Evolutionary conservation across 1,140 invertebrate species (phyloP).

Genomic region (Tetramorium alpestre): DNA sequence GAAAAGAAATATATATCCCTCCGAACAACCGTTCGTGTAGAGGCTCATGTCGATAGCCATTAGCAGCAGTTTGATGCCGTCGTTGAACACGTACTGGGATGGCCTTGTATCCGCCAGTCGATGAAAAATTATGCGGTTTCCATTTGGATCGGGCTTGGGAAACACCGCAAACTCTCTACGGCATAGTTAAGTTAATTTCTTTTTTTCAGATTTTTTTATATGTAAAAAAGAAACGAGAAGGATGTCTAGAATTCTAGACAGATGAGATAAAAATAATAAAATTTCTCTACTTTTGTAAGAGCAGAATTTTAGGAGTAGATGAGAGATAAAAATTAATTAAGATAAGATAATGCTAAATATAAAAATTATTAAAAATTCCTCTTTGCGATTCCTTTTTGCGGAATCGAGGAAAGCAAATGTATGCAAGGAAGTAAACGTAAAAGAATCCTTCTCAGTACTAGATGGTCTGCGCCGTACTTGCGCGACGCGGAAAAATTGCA

Average conservation of each 20-base stretch:
- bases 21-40: conserved; percentile 85
- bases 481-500: conserved; percentile 12
- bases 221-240: neutral
- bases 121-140: conserved; percentile 88
- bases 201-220: neutral
- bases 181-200: conserved; percentile 18
- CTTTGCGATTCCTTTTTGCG: neutral
- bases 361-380: neutral
- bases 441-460: neutral
- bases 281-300: neutral
- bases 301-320: neutral
- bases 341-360: neutral
- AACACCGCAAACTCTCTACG: conserved; percentile 86
- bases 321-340: neutral
- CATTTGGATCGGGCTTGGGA: conserved; percentile 87
- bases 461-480: neutral
- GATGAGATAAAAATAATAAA: neutral
- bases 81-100: conserved; percentile 89
- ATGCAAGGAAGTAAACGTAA: neutral
- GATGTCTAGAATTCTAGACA: neutral
- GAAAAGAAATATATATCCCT: conserved; percentile 88
- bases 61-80: conserved; percentile 89
- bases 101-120: conserved; percentile 87
- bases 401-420: neutral
- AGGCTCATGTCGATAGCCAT: conserved; percentile 90